These are phyloP conservation scores for Babylonia areolata DNA, from an alignment of 1,140 invertebrate species.

Conservation along the genomic window DNA sequence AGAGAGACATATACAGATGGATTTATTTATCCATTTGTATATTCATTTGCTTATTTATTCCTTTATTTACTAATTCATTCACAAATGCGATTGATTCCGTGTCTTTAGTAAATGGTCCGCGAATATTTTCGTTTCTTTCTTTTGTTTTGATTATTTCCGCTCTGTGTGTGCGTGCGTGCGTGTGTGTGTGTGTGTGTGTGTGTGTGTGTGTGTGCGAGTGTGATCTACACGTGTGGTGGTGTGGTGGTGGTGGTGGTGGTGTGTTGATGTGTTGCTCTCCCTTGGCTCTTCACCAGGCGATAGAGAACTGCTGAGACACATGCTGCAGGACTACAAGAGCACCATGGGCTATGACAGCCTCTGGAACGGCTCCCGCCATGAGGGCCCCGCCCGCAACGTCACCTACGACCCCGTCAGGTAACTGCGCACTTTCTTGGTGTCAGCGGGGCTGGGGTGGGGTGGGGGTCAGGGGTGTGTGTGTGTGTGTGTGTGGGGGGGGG, in stretches of 20 bases:
- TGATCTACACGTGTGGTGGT: background rate
- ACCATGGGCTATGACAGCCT: conserved; percentile 30
- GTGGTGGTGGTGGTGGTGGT: background rate
- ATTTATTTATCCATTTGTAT: too few species aligned
- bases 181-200: background rate
- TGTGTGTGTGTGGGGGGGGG: too few species aligned
- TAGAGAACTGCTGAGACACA: conserved; percentile 26
- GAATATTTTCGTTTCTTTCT: too few species aligned
- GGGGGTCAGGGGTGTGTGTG: too few species aligned
- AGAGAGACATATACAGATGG: too few species aligned
- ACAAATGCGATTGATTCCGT: too few species aligned
- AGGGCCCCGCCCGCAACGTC: background rate
- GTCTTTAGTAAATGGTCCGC: too few species aligned
- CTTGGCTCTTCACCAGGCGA: conserved; percentile 33
- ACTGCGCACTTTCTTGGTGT: too few species aligned
- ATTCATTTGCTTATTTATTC: too few species aligned
- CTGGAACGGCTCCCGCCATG: conserved; percentile 32
- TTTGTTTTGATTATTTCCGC: too few species aligned
- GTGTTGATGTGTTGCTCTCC: background rate
- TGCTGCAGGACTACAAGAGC: conserved; percentile 25
- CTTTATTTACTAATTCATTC: too few species aligned
- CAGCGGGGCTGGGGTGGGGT: too few species aligned
- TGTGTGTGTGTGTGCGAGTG: background rate
- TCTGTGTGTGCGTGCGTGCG: background rate
- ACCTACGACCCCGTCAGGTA: conserved; percentile 7